Base-by-base conservation (phyloP, 2,888 invertebrate genomes). In the Mythimna vitellina region DNA sequence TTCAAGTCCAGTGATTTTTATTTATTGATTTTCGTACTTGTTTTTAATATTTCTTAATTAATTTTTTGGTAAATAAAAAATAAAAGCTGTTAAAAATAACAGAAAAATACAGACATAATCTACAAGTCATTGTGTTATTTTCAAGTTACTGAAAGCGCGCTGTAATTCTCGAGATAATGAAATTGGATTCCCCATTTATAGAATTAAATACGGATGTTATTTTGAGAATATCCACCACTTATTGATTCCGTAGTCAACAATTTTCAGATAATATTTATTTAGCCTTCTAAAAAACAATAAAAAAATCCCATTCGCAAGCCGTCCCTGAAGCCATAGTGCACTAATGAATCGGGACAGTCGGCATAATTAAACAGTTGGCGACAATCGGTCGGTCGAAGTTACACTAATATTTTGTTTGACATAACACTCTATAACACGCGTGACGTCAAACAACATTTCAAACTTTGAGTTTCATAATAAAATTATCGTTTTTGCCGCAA, bases 261-360 rank as follows among this genome's bases (percentile, higher is more conserved):
- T 2, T 10, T 10, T 0, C 3, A 22, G 3, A 53, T 53, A n/a
- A 10, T 22, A 22, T 54, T 14, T 25, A 25, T 2, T 54, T 54
- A 14, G 7, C 25, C 8, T 1, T 32, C 22, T 38, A 64, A 63
- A 38, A 54, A 46, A 57, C n/a, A 65, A 20, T 65, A 66, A 73
- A 82, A 76, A 75, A 71, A 61, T 32, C 1, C 25, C 46, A 56
- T 76, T 66, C 68, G 65, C 29, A 87, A 86, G 86, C 90, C 95
- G 92, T 83, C 95, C 93, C 96, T 96, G 96, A 84, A 83, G 79
- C 80, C 82, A 84, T 88, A 90, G 88, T 93, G 92, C 92, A 93
- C 94, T 96, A 95, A 96, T 95, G 95, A 95, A 95, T 95, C 95
- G 94, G 94, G 93, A 91, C 94, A 92, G 89, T 89, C 92, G 92